Percentiles rank a stretch among this genome's conserved stretches.
Conservation (phyloP, 2,797 vertebrate genomes). For the Rhodeus uyekii region DNA sequence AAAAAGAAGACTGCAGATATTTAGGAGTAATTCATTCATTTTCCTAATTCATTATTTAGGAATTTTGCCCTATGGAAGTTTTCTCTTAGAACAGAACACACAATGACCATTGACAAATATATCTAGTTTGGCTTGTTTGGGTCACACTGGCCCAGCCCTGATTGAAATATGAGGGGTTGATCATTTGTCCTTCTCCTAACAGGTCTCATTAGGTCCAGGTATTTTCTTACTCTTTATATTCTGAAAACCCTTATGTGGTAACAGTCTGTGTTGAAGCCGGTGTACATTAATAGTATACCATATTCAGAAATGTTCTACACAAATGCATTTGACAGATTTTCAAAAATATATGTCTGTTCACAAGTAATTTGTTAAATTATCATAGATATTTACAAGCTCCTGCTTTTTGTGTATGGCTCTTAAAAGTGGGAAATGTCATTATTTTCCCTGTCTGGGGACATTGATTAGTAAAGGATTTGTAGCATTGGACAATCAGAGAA, state of each 20-base stretch:
- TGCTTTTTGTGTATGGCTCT: neutral
- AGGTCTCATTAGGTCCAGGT: neutral
- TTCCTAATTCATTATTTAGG: too few relatives aligned
- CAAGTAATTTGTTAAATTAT: neutral
- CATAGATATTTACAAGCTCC: neutral
- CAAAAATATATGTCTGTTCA: neutral
- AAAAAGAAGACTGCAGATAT: too few relatives aligned
- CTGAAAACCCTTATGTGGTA: neutral
- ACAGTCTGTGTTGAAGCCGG: neutral
- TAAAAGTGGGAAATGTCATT: neutral
- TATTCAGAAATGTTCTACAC: neutral
- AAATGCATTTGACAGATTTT: neutral
- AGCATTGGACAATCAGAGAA: neutral
- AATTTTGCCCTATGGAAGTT: too few relatives aligned
- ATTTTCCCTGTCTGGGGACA: neutral
- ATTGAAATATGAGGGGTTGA: too few relatives aligned
- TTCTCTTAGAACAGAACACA: too few relatives aligned
- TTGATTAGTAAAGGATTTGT: neutral
- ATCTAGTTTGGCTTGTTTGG: too few relatives aligned
- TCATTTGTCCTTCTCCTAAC: too few relatives aligned
- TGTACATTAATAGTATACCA: neutral
- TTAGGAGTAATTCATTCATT: too few relatives aligned
- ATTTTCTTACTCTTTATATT: neutral
- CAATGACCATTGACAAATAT: too few relatives aligned
- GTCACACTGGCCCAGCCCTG: too few relatives aligned